Evolutionary conservation across 2,113 vertebrate genomes (phyloP), one percentile per base, ranked within the genome.

Genomic region (Tupaia chinensis): DNA sequence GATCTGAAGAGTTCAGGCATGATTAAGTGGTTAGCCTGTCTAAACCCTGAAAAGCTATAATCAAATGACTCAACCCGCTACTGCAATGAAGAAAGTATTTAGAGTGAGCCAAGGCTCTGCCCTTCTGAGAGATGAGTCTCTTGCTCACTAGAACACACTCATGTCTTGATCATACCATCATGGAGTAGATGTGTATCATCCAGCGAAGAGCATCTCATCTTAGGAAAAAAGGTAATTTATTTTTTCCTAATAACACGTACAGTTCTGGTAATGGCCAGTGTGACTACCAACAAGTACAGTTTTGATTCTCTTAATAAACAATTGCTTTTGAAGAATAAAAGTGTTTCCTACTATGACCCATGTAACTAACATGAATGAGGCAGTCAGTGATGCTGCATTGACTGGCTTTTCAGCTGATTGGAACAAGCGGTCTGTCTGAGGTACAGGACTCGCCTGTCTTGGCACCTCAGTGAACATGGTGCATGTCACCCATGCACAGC

Each of bases 321-420:
- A 13, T 82, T 93, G 34, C 65, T 89, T 93, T 95, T 94, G 89
- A 96, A 91, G 69, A 98, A 97, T 95, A 97, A 97, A 97, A 97
- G 68, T 78, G 32, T 92, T 95, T 96, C 70, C 56, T 97, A 82
- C 69, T 61, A 3, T 61, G 27, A 93, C 77, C 23, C 1, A 9
- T 88, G 68, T 93, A 34, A 68, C 29, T 95, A 25, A 90, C 14
- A 7, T 90, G 83, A 78, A 79, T 93, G 63, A 54, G 60, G 61
- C 11, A 1, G 3, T 69, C 25, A 22, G 25, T 86, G 74, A 80
- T 6, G 3, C 32, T 2, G 0, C 56, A 9, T 76, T 66, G 73
- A 63, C 7, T 69, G 7, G 11, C 32, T 72, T 78, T 73, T 73
- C 19, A 14, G 68, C 81, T 4, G 3, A 19, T 27, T 20, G 58